Percentiles rank a stretch among this genome's conserved stretches.
Conservation (phyloP, 2,113 vertebrate species). For the Laterallus jamaicensis region DNA sequence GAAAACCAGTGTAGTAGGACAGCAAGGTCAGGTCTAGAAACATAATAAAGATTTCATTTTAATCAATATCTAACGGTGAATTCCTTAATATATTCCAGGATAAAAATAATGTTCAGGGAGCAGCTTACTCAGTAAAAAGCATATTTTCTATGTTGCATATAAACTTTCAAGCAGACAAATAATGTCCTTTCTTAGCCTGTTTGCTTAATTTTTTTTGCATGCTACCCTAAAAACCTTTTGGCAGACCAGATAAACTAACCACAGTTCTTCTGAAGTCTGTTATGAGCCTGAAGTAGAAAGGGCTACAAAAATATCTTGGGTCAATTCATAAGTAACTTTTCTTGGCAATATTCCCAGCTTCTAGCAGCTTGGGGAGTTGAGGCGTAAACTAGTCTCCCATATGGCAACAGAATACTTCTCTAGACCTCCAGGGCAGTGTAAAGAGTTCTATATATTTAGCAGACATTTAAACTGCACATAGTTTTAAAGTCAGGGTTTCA, state of each 20-base stretch:
- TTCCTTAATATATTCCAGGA: neutral
- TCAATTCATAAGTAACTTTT: conserved; percentile 52
- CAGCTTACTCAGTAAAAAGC: neutral
- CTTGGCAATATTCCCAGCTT: conserved; percentile 44
- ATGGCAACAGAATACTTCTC: neutral
- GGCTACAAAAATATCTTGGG: conserved; percentile 11
- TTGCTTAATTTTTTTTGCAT: conserved; percentile 27
- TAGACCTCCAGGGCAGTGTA: neutral
- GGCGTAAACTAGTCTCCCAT: neutral
- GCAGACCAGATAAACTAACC: conserved; percentile 59
- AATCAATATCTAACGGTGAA: neutral
- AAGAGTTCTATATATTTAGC: neutral
- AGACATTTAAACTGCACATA: neutral
- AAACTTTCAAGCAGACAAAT: conserved; percentile 56
- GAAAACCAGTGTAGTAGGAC: neutral
- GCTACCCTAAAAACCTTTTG: conserved; percentile 61
- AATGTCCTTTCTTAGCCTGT: conserved; percentile 50
- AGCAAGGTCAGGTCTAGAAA: neutral
- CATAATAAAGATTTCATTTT: neutral
- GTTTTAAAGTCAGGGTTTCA: neutral
- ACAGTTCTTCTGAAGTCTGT: conserved; percentile 69
- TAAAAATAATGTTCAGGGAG: neutral
- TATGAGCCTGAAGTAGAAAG: conserved; percentile 69
- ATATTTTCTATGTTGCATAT: neutral
- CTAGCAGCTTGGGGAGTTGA: neutral